Percentiles rank a stretch among this genome's conserved stretches.
Conservation (phyloP, 2,888 invertebrate species). For the Lepeophtheirus nordmannii region DNA sequence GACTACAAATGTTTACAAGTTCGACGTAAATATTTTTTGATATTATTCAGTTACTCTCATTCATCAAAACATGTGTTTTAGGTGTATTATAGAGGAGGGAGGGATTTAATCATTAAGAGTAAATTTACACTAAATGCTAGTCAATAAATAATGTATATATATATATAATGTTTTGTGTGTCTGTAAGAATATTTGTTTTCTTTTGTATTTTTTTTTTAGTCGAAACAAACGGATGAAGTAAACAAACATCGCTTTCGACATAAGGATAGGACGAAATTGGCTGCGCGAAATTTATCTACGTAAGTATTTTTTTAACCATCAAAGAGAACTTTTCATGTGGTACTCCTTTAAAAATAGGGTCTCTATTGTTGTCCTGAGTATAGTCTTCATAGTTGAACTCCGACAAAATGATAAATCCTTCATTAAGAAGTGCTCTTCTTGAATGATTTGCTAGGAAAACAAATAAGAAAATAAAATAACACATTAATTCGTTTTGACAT, state of each 20-base stretch:
- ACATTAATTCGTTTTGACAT: no score
- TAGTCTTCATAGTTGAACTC: not conserved
- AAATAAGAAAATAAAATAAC: no score
- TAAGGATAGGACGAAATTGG: not conserved
- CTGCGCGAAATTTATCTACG: not conserved
- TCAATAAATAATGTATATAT: no score
- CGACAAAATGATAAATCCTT: not conserved
- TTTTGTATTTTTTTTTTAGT: not conserved
- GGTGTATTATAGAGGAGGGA: no score
- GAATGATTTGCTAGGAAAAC: not conserved
- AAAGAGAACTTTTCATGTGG: not conserved
- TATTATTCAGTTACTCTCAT: no score
- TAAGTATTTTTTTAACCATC: not conserved
- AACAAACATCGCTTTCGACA: not conserved
- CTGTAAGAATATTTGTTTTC: no score
- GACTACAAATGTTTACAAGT: no score
- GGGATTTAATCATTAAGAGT: no score
- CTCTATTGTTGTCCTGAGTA: not conserved
- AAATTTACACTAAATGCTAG: no score
- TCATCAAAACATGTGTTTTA: no score
- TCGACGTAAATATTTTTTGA: no score
- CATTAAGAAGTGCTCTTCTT: not conserved
- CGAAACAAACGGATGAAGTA: not conserved
- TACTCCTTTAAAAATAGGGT: not conserved
- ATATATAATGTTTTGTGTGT: no score